phyloP scores from a whole-genome alignment of 2,113 vertebrate genomes.

The Vicugna pacos region DNA sequence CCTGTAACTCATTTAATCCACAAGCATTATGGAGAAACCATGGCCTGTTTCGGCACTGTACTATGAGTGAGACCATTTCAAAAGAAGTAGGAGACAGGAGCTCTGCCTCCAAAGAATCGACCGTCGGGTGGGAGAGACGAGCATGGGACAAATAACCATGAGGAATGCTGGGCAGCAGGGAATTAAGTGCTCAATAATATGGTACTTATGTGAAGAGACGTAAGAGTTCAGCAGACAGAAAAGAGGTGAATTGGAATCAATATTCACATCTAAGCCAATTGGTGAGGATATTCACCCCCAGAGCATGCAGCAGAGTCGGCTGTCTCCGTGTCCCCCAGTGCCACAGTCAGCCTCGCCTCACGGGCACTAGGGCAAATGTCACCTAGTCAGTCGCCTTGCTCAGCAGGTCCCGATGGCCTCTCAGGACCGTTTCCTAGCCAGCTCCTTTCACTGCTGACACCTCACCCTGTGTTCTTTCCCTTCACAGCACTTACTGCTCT shows the following conservation, averaged over 20 bases:
- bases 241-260: constrained; percentile 25
- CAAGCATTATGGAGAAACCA: not conserved
- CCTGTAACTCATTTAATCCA: not conserved
- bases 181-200: not conserved
- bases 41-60: not conserved
- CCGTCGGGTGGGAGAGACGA: not conserved
- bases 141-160: not conserved
- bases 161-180: not conserved
- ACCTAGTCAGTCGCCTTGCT: not conserved
- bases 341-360: not conserved
- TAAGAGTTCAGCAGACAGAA: not conserved
- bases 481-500: not conserved
- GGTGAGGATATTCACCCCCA: not conserved
- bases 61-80: not conserved
- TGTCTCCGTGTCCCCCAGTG: not conserved
- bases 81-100: not conserved
- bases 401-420: not conserved
- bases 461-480: not conserved
- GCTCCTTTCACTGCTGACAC: not conserved
- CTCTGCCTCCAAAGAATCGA: not conserved
- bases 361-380: not conserved
- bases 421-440: not conserved
- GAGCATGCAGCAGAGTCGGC: not conserved
- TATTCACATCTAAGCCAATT: constrained; percentile 15
- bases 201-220: not conserved